These are phyloP conservation scores for Penelope pileata DNA, from an alignment of 2,113 vertebrate species.

Conservation along the genomic window DNA sequence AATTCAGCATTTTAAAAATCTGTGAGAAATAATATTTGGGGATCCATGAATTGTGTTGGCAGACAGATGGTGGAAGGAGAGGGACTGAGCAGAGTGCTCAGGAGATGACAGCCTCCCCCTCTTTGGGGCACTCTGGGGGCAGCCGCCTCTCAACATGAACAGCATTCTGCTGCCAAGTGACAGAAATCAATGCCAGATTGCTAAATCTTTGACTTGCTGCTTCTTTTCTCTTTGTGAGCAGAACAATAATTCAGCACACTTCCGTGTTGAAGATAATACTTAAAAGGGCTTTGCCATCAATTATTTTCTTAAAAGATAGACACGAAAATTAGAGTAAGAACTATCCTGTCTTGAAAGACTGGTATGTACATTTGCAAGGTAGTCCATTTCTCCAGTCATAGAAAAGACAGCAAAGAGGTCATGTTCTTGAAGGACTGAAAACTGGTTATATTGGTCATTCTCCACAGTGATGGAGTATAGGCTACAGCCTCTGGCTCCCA, in stretches of 20 bases:
- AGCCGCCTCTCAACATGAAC: not conserved
- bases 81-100: not conserved
- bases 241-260: not conserved
- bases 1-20: conserved; percentile 1
- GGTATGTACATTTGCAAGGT: not conserved
- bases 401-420: not conserved
- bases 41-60: not conserved
- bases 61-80: conserved; percentile 23
- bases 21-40: conserved; percentile 11
- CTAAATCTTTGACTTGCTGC: not conserved
- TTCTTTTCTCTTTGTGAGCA: not conserved
- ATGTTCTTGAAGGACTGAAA: not conserved
- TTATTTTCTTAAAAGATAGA: conserved; percentile 1
- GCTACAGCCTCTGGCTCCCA: not conserved
- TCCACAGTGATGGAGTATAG: conserved; percentile 1
- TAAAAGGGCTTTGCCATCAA: not conserved
- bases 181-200: conserved; percentile 22
- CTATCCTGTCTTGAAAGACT: not conserved
- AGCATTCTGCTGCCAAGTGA: conserved; percentile 19
- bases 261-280: not conserved
- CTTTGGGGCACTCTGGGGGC: not conserved
- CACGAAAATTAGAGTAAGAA: not conserved
- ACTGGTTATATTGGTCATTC: not conserved
- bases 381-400: not conserved
- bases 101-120: not conserved